Percentiles rank a stretch among this genome's conserved stretches.
These are phyloP conservation scores for Gavialis gangeticus DNA, from an alignment of 2,113 vertebrate genomes.

Conservation along the genomic window DNA sequence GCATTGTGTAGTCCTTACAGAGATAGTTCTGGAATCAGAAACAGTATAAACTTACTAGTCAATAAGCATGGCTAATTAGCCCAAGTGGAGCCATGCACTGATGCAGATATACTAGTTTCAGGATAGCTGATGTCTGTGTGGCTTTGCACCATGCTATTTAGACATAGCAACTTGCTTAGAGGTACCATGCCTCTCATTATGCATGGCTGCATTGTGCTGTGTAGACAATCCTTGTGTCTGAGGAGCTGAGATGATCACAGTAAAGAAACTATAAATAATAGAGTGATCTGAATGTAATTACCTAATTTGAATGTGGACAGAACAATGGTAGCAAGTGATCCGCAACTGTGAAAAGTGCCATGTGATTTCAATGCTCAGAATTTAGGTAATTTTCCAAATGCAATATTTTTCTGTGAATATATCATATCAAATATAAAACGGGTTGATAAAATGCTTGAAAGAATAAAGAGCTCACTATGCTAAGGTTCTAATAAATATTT, in stretches of 20 bases:
- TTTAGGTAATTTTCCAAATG: constrained; percentile 1
- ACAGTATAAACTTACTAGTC: too few relatives aligned
- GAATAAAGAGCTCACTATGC: background rate
- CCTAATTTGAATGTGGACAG: background rate
- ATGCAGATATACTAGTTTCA: too few relatives aligned
- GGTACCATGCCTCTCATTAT: too few relatives aligned
- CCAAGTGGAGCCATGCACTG: too few relatives aligned
- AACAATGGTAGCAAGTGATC: background rate
- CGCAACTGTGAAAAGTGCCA: background rate
- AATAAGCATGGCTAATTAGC: too few relatives aligned
- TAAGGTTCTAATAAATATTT: constrained; percentile 11
- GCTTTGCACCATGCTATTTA: too few relatives aligned
- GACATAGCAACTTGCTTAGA: too few relatives aligned
- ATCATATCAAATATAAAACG: constrained; percentile 5
- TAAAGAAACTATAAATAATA: background rate
- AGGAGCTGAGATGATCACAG: background rate
- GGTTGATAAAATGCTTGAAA: background rate
- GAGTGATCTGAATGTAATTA: background rate
- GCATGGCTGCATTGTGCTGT: too few relatives aligned
- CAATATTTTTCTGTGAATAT: background rate
- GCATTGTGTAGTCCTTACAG: too few relatives aligned
- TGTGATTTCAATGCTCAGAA: constrained; percentile 23
- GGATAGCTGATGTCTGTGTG: too few relatives aligned
- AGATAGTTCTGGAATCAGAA: too few relatives aligned
- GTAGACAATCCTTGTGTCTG: background rate